Percentiles rank a stretch among this genome's conserved stretches.
Evolutionary conservation across 2,888 invertebrate species (phyloP).

Genomic region (Ochropleura leucogaster): DNA sequence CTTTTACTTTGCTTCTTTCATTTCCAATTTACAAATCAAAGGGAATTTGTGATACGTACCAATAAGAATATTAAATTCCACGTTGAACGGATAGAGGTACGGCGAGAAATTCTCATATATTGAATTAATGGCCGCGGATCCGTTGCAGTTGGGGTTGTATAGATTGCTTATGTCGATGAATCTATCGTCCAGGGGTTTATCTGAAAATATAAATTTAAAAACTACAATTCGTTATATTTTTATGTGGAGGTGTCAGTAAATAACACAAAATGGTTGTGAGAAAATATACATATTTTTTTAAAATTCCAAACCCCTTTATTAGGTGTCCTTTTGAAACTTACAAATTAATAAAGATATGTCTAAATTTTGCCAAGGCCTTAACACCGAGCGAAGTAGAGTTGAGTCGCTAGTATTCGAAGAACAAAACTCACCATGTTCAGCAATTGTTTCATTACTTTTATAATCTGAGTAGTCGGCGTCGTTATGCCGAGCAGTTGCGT

Average conservation of each 20-base stretch:
- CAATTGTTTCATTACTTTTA: slow-evolving; percentile 11
- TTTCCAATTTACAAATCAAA: slow-evolving; percentile 31
- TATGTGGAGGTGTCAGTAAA: neutral
- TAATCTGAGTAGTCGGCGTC: slow-evolving; percentile 59
- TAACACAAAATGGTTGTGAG: neutral
- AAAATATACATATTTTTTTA: neutral
- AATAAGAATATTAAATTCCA: slow-evolving; percentile 95
- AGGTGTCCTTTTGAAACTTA: neutral
- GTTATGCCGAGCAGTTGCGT: slow-evolving; percentile 80
- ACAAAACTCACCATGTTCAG: slow-evolving; percentile 43
- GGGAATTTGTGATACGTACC: slow-evolving; percentile 81
- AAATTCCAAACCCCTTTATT: neutral
- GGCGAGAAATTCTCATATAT: slow-evolving; percentile 92
- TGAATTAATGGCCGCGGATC: slow-evolving; percentile 83
- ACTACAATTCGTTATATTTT: neutral
- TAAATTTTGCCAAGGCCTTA: neutral
- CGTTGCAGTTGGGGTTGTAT: slow-evolving; percentile 85
- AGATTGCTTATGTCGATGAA: slow-evolving; percentile 82
- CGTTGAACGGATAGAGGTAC: slow-evolving; percentile 95
- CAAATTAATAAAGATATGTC: neutral
- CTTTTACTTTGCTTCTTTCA: slow-evolving; percentile 13
- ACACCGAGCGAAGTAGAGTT: neutral
- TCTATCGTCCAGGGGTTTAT: slow-evolving; percentile 34
- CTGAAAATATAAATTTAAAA: slow-evolving; percentile 36
- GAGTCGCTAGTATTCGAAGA: neutral